Conservation (phyloP, 2,797 vertebrate species). For the Crocodylus rhombifer region DNA sequence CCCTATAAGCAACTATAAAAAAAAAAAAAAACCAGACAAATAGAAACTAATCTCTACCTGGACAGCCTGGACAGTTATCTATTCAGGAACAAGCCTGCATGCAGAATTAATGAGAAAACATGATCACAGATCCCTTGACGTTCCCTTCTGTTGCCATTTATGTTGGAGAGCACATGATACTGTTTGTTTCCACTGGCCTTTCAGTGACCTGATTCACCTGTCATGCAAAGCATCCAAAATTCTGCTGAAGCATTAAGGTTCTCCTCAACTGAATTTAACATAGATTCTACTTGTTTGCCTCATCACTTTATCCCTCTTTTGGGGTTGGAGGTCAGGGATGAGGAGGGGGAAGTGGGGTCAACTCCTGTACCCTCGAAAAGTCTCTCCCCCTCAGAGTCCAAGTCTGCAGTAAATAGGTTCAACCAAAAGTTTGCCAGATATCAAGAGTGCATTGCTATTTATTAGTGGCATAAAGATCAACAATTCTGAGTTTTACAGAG, state of each 20-base stretch:
- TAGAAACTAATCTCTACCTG: conserved; percentile 21
- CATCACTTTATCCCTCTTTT: neutral
- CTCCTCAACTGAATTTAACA: conserved; percentile 25
- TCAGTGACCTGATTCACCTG: conserved; percentile 58
- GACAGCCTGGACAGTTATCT: conserved; percentile 16
- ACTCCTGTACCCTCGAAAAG: neutral
- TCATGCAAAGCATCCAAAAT: neutral
- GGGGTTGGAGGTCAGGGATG: too few relatives aligned
- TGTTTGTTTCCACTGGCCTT: conserved; percentile 65
- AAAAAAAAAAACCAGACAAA: neutral
- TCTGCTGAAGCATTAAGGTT: conserved; percentile 26
- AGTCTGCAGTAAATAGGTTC: neutral
- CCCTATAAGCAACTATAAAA: neutral
- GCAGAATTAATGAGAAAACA: conserved; percentile 31
- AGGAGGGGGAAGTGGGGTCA: neutral
- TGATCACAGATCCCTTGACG: conserved; percentile 64
- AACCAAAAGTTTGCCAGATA: neutral
- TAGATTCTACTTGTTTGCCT: neutral
- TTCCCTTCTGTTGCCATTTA: conserved; percentile 45
- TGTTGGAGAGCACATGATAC: conserved; percentile 58
- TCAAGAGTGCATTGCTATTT: neutral
- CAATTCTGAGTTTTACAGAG: neutral
- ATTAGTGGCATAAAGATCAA: neutral
- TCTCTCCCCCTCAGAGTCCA: neutral
- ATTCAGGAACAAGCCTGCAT: conserved; percentile 51